Evolutionary conservation across 2,888 invertebrate species (phyloP), one percentile per base, ranked within the genome.

Genomic region (Cheiracanthium punctorium): DNA sequence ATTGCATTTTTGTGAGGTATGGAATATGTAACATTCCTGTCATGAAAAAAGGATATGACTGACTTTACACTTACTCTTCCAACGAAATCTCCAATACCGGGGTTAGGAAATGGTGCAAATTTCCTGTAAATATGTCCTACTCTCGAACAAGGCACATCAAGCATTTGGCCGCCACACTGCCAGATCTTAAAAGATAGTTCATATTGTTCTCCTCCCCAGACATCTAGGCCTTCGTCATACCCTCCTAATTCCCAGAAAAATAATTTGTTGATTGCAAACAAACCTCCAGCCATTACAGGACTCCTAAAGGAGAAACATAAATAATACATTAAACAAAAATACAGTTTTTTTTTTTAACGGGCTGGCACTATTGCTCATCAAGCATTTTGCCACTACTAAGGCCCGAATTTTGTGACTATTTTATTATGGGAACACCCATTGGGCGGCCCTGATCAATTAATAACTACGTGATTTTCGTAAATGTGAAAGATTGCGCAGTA

Each of bases 121-220:
- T 96, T 96, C 69, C 96, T 93, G 91, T 96, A 97, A 90, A 97
- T 95, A 91, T 98, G 98, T 0, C 97, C 98, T 14, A 98, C 96
- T 89, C 98, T 94, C 0, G 97, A 96, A 91, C 98, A 98, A 1
- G 98, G 97, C n/a, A 96, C 96, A 92, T 98, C 98, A 88, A 95
- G 93, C 95, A 98, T 95, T 89, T 94, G 94, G 0, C 98, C 98
- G 20, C 97, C 97, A 91, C 98, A 98, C 92, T 97, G 97, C 98
- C 98, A 98, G 77, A 98, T 95, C 94, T 98, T 98, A 91, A 98
- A 98, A 88, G 98, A 98, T n/a, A 98, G 93, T 91, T 98, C 98
- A 90, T 98, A 98, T 91, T 98, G 98, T 91, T 98, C 98, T 0
- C 98, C 98, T 28, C 98, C 98, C 98, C 98, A 98, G 89, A 98